phyloP scores from a whole-genome alignment of 2,113 vertebrate species.

The Steatornis caripensis region DNA sequence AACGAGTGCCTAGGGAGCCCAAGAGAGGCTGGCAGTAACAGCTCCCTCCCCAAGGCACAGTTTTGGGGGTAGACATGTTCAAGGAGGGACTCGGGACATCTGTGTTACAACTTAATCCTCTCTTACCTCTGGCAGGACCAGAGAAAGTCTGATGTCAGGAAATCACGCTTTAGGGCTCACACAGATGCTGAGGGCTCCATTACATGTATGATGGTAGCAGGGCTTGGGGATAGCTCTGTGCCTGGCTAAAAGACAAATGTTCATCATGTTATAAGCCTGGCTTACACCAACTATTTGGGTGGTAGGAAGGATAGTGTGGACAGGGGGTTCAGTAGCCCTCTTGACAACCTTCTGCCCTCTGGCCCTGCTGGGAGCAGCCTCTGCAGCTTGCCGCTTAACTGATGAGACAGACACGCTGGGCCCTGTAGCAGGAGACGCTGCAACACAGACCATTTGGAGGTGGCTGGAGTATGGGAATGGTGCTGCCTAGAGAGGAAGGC shows the following conservation, averaged over 20 bases:
- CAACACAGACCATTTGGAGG: neutral
- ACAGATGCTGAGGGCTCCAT: neutral
- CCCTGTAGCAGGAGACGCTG: neutral
- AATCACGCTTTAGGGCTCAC: neutral
- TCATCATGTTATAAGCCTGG: neutral
- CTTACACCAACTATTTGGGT: neutral
- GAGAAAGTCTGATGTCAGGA: neutral
- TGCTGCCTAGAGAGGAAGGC: neutral
- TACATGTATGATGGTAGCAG: neutral
- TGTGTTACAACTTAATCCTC: neutral
- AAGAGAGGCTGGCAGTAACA: neutral
- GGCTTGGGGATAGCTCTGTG: neutral
- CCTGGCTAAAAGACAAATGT: neutral
- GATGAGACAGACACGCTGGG: neutral
- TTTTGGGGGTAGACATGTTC: neutral
- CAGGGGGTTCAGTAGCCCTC: neutral
- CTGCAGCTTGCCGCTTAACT: neutral
- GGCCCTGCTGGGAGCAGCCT: neutral
- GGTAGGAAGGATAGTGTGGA: neutral
- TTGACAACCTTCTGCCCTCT: neutral
- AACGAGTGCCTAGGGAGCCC: neutral
- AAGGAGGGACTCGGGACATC: neutral
- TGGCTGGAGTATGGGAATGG: fast-evolving
- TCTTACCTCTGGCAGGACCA: neutral
- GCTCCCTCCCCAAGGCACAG: neutral